Conservation (phyloP, 2,888 invertebrate genomes). For the Anagyrus pseudococci region DNA sequence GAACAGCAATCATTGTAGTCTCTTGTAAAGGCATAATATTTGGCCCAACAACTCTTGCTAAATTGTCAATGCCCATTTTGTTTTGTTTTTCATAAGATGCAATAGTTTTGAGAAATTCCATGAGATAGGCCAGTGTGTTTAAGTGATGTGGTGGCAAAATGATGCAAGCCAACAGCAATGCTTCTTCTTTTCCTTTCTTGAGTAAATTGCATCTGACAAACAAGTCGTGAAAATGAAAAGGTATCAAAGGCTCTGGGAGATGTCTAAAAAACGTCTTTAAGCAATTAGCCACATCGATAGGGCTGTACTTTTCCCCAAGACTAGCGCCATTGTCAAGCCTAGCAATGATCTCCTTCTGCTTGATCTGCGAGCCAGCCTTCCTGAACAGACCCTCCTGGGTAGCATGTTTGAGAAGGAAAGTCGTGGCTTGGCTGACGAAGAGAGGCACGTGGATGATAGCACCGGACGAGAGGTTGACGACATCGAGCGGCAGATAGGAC, state of each 20-base stretch:
- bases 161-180: slow-evolving; percentile 72
- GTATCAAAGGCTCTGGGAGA: slow-evolving; percentile 85
- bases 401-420: slow-evolving; percentile 72
- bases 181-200: slow-evolving; percentile 67
- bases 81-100: slow-evolving; percentile 74
- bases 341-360: slow-evolving; percentile 84
- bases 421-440: slow-evolving; percentile 76
- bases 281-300: slow-evolving; percentile 85
- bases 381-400: slow-evolving; percentile 86
- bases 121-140: slow-evolving; percentile 80
- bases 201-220: slow-evolving; percentile 74
- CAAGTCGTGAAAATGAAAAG: slow-evolving; percentile 74
- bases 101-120: slow-evolving; percentile 79
- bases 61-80: slow-evolving; percentile 83
- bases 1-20: slow-evolving; percentile 65
- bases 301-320: slow-evolving; percentile 75
- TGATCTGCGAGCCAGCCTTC: slow-evolving; percentile 83
- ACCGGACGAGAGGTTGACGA: slow-evolving; percentile 71
- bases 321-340: slow-evolving; percentile 74
- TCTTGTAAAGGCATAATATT: slow-evolving; percentile 83
- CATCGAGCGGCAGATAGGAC: slow-evolving; percentile 64
- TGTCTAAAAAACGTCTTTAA: slow-evolving; percentile 85
- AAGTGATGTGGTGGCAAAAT: slow-evolving; percentile 80
- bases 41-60: slow-evolving; percentile 86
- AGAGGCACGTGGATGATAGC: slow-evolving; percentile 75